phyloP scores from a whole-genome alignment of 2,797 vertebrate genomes.

The Acrossocheilus fasciatus region DNA sequence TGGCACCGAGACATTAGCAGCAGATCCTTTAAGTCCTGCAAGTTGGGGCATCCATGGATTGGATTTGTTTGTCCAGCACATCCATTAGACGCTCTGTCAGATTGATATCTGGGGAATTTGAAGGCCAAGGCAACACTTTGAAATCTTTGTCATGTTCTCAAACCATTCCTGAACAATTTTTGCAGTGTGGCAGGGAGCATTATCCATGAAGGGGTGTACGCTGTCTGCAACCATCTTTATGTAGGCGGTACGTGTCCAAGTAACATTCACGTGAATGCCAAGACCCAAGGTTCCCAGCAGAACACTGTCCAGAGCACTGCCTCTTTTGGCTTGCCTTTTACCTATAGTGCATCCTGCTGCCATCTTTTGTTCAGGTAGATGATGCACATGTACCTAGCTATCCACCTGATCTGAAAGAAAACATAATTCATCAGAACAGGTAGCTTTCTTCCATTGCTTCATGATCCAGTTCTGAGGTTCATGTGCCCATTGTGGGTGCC shows the following conservation, averaged over 20 bases:
- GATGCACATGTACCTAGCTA: not conserved
- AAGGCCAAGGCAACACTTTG: not conserved
- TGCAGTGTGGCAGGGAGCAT: not conserved
- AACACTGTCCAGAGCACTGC: not conserved
- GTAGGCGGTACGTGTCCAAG: not conserved
- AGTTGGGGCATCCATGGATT: not conserved
- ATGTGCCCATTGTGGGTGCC: not conserved
- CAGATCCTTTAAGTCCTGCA: too few species aligned
- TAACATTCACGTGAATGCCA: not conserved
- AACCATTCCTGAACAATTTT: not conserved
- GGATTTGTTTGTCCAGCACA: not conserved
- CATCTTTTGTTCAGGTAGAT: not conserved
- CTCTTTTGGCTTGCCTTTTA: not conserved
- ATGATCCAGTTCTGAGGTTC: not conserved
- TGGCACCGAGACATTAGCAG: too few species aligned
- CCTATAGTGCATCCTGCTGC: not conserved
- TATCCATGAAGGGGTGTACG: not conserved
- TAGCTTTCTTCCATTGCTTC: not conserved
- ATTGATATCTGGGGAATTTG: not conserved
- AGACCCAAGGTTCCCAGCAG: not conserved
- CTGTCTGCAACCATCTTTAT: not conserved
- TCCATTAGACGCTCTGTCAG: not conserved
- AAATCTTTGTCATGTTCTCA: not conserved
- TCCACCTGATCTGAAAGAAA: not conserved
- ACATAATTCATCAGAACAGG: not conserved